Evolutionary conservation across 1,140 invertebrate species (phyloP).

Genomic region (Drosophila suzukii): DNA sequence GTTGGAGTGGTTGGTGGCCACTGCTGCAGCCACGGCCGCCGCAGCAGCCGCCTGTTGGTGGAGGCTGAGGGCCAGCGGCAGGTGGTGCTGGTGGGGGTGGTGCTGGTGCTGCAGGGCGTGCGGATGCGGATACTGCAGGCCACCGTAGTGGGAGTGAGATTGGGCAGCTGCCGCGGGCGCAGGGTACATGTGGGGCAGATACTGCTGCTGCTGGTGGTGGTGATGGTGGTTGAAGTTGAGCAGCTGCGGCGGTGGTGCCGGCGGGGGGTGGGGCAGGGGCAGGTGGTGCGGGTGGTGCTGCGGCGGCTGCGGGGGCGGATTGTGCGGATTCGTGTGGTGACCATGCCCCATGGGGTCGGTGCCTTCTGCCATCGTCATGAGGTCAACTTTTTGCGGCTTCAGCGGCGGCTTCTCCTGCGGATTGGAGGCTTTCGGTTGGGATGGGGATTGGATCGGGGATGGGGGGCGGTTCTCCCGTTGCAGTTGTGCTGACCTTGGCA

Average conservation of each 20-base stretch:
- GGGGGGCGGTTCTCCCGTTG: not conserved
- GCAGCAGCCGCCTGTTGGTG: constrained; percentile 64
- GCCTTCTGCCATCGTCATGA: constrained; percentile 85
- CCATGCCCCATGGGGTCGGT: constrained; percentile 84
- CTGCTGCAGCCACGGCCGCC: constrained; percentile 64
- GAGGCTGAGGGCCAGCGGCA: constrained; percentile 52
- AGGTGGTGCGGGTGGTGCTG: constrained; percentile 62
- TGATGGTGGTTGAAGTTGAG: constrained; percentile 54
- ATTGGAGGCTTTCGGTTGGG: constrained; percentile 25
- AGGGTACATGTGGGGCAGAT: constrained; percentile 57
- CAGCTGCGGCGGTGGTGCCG: constrained; percentile 45
- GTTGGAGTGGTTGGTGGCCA: constrained; percentile 66
- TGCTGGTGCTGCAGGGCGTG: constrained; percentile 57
- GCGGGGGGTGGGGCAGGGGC: constrained; percentile 59
- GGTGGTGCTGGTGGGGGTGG: constrained; percentile 26
- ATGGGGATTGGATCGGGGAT: not conserved
- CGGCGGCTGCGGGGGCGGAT: constrained; percentile 62
- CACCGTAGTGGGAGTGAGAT: constrained; percentile 55
- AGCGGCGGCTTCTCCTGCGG: constrained; percentile 40
- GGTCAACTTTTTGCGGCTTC: constrained; percentile 76
- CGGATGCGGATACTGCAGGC: constrained; percentile 70
- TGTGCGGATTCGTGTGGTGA: constrained; percentile 73
- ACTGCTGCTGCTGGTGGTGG: constrained; percentile 57
- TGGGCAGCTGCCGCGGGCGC: constrained; percentile 45
- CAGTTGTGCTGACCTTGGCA: constrained; percentile 16